Percentiles rank a stretch among this genome's conserved stretches.
Evolutionary conservation across 2,888 invertebrate species (phyloP).

Genomic region (Sarcophaga caerulescens): DNA sequence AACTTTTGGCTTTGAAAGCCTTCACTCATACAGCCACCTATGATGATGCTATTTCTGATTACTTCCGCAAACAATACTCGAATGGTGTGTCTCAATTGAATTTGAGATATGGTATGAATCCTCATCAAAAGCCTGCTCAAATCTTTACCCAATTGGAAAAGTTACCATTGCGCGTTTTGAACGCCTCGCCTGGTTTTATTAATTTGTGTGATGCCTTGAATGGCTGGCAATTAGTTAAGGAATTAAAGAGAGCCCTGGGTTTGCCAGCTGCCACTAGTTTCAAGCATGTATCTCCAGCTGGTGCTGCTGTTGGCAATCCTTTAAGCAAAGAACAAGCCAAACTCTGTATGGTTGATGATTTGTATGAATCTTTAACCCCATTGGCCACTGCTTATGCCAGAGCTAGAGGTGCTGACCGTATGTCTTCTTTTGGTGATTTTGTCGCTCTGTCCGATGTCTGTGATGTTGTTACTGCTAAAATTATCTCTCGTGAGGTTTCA

Average conservation of each 20-base stretch:
- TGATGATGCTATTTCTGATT: constrained; percentile 96
- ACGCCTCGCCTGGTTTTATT: constrained; percentile 98
- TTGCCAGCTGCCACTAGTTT: constrained; percentile 97
- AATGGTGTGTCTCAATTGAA: constrained; percentile 89
- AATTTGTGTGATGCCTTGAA: constrained; percentile 98
- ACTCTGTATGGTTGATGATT: constrained; percentile 96
- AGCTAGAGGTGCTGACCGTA: constrained; percentile 98
- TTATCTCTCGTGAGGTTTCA: constrained; percentile 96
- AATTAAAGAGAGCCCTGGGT: constrained; percentile 89
- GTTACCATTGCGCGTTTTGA: constrained; percentile 93
- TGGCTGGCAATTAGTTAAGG: constrained; percentile 97
- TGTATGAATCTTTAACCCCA: constrained; percentile 88
- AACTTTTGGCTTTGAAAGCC: constrained; percentile 93
- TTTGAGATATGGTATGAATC: constrained; percentile 97
- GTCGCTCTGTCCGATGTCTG: constrained; percentile 96
- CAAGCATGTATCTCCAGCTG: constrained; percentile 99
- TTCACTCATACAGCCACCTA: constrained; percentile 98
- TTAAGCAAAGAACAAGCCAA: constrained; percentile 89
- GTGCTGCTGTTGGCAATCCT: constrained; percentile 95
- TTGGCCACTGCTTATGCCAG: constrained; percentile 96
- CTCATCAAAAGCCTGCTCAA: constrained; percentile 98
- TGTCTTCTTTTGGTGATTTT: constrained; percentile 99
- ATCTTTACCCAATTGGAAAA: constrained; percentile 90
- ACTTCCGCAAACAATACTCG: constrained; percentile 95
- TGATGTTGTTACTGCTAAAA: constrained; percentile 93